These are phyloP conservation scores for Calameuta idolon DNA, from an alignment of 2,888 invertebrate genomes.

Conservation along the genomic window DNA sequence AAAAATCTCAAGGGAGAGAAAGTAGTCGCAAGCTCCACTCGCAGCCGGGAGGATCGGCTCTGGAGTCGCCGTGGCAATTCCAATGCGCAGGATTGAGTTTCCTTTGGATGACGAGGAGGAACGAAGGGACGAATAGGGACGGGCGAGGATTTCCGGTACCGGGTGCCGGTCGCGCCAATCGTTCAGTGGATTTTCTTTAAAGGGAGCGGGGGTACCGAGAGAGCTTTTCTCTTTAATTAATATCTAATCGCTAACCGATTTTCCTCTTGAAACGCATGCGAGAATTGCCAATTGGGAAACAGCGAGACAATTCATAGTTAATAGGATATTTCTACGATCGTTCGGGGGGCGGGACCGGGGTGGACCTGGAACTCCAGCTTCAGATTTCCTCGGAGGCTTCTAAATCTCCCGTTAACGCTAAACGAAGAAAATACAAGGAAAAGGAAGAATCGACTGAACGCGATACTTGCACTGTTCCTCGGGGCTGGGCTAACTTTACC, in stretches of 20 bases:
- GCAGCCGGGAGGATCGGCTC: background rate
- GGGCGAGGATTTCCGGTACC: background rate
- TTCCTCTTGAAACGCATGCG: background rate
- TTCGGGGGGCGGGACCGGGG: constrained; percentile 10
- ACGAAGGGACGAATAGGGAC: background rate
- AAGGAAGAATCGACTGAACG: constrained; percentile 6
- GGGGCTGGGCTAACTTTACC: too few species aligned
- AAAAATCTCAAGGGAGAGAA: background rate
- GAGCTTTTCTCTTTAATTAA: background rate
- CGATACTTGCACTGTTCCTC: background rate
- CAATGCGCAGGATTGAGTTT: background rate
- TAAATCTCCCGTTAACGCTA: constrained; percentile 8
- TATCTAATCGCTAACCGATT: background rate
- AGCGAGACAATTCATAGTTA: constrained; percentile 24
- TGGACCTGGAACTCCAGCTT: constrained; percentile 37
- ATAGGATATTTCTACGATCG: constrained; percentile 9
- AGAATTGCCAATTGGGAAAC: background rate
- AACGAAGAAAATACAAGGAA: background rate
- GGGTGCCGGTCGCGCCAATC: background rate
- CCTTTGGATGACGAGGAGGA: background rate
- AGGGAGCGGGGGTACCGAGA: background rate
- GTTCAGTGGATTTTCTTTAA: background rate
- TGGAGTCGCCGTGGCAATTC: background rate
- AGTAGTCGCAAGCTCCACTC: background rate
- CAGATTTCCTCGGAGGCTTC: constrained; percentile 56